Conservation (phyloP, 2,888 invertebrate genomes). For the Drosophila tanythrix region DNA sequence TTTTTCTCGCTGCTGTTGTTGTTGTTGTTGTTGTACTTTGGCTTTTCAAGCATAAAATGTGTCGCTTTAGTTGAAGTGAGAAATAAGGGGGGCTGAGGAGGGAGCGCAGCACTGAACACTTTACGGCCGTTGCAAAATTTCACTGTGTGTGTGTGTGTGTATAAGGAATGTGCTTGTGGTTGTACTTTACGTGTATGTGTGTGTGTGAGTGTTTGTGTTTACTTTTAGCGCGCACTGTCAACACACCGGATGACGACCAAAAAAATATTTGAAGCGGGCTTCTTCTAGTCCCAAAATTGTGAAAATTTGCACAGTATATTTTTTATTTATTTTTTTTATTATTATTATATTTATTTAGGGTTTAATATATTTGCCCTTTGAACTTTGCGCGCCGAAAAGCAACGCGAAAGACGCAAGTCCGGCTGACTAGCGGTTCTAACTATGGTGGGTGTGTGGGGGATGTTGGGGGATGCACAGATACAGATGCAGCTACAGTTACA, state of each 20-base stretch:
- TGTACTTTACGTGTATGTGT: slow-evolving; percentile 37
- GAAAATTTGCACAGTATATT: slow-evolving; percentile 17
- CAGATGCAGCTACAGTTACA: slow-evolving; percentile 2
- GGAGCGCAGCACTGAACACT: slow-evolving; percentile 52
- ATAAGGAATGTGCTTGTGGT: slow-evolving; percentile 29
- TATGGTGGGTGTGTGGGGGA: background rate
- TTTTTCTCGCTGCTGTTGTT: slow-evolving; percentile 33
- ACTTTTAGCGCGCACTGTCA: slow-evolving; percentile 68
- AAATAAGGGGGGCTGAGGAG: slow-evolving; percentile 18
- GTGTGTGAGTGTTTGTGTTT: slow-evolving; percentile 45
- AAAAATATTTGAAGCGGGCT: slow-evolving; percentile 31
- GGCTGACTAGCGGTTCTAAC: slow-evolving; percentile 40
- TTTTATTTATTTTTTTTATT: background rate
- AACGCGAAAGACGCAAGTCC: slow-evolving; percentile 55
- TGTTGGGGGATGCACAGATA: background rate
- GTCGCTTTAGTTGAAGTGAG: slow-evolving; percentile 53
- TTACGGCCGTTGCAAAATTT: slow-evolving; percentile 62
- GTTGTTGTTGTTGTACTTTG: slow-evolving; percentile 45
- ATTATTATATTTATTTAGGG: slow-evolving; percentile 6
- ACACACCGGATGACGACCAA: slow-evolving; percentile 34
- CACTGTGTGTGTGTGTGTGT: slow-evolving; percentile 11
- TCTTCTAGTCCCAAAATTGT: slow-evolving; percentile 49
- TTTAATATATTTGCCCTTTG: background rate
- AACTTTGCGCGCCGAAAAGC: slow-evolving; percentile 33
- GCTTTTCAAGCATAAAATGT: slow-evolving; percentile 71